Conservation (phyloP, 2,113 vertebrate genomes). For the Xenotilapia longispinis region DNA sequence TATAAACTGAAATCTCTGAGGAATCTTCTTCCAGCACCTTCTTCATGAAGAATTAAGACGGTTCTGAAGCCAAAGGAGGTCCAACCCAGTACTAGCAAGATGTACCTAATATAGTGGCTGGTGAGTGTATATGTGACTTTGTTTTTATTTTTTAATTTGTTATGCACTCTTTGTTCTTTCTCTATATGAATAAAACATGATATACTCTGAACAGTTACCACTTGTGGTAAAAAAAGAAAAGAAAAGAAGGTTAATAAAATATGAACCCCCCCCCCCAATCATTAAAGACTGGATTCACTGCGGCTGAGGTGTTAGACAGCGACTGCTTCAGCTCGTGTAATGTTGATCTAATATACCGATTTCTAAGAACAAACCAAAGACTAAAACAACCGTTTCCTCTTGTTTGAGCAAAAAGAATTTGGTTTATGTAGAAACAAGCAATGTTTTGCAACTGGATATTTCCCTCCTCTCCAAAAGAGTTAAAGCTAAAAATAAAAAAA, state of each 20-base stretch:
- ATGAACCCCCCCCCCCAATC: background rate
- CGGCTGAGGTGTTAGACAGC: background rate
- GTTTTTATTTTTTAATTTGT: background rate
- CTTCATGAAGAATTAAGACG: background rate
- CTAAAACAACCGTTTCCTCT: constrained; percentile 56
- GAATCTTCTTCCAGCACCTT: background rate
- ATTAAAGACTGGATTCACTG: background rate
- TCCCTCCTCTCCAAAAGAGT: constrained; percentile 77
- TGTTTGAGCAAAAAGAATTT: constrained; percentile 81
- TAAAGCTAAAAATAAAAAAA: constrained; percentile 74
- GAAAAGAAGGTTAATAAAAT: background rate
- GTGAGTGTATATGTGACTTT: background rate
- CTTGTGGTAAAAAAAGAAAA: background rate
- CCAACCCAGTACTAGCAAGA: background rate
- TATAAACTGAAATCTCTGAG: background rate
- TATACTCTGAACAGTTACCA: background rate
- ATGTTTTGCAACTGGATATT: constrained; percentile 81
- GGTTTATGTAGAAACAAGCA: constrained; percentile 88
- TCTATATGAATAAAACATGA: background rate
- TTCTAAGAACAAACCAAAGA: constrained; percentile 64
- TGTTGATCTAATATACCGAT: background rate
- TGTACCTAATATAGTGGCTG: background rate
- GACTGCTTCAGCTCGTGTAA: background rate
- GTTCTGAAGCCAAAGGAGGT: background rate
- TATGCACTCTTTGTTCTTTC: background rate